phyloP scores from a whole-genome alignment of 2,888 invertebrate species.

The Trissolcus brochymenae region DNA sequence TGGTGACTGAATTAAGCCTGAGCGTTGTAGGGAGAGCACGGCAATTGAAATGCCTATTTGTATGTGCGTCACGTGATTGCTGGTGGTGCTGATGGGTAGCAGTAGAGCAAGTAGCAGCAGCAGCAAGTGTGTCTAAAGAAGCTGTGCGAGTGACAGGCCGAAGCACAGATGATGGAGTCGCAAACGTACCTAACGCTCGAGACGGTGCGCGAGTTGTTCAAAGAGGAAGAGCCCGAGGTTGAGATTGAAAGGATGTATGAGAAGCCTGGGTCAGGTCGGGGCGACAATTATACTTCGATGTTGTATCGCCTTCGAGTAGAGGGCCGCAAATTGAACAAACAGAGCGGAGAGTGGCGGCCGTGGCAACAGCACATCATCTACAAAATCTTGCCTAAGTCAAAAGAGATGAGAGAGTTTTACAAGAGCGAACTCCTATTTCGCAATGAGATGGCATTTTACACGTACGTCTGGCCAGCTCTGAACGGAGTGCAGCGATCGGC shows the following conservation, averaged over 20 bases:
- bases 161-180: slow-evolving; percentile 52
- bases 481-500: slow-evolving; percentile 78
- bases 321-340: slow-evolving; percentile 76
- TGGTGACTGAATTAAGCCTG: slow-evolving; percentile 69
- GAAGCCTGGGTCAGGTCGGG: slow-evolving; percentile 83
- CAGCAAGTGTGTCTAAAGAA: slow-evolving; percentile 56
- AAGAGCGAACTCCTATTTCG: slow-evolving; percentile 84
- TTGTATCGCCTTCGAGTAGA: slow-evolving; percentile 82
- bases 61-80: slow-evolving; percentile 62
- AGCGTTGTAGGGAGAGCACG: slow-evolving; percentile 64
- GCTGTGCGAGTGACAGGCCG: slow-evolving; percentile 39
- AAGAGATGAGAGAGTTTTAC: slow-evolving; percentile 81
- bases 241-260: slow-evolving; percentile 77
- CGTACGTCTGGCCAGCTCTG: slow-evolving; percentile 83
- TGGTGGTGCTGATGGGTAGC: slow-evolving; percentile 31
- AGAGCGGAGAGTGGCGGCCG: slow-evolving; percentile 76
- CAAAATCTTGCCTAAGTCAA: slow-evolving; percentile 83
- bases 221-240: slow-evolving; percentile 68
- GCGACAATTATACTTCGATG: slow-evolving; percentile 86
- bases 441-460: slow-evolving; percentile 86
- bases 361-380: slow-evolving; percentile 84
- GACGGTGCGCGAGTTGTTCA: slow-evolving; percentile 69
- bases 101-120: too few species aligned
- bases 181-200: slow-evolving; percentile 65
- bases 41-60: slow-evolving; percentile 74